Conservation (phyloP, 2,797 vertebrate species). For the Allobates femoralis region DNA sequence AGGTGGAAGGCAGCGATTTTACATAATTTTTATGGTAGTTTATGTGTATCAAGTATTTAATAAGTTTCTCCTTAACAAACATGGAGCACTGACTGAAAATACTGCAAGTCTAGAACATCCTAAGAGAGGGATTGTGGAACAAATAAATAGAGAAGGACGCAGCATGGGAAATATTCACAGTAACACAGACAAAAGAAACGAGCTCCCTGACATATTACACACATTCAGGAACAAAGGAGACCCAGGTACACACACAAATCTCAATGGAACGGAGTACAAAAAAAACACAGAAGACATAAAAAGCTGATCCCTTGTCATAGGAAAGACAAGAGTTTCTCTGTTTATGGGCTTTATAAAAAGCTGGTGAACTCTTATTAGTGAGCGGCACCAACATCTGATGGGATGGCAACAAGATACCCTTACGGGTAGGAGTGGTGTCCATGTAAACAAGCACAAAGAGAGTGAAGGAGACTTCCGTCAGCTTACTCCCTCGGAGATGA, state of each 20-base stretch:
- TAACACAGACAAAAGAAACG: background rate
- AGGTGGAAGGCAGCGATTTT: background rate
- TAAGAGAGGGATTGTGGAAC: background rate
- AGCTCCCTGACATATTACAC: background rate
- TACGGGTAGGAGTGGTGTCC: conserved; percentile 49
- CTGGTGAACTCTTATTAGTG: conserved; percentile 31
- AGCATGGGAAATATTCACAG: conserved; percentile 6
- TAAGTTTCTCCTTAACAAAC: background rate
- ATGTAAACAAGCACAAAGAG: conserved; percentile 57
- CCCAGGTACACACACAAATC: conserved; percentile 18
- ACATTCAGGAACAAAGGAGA: conserved; percentile 6
- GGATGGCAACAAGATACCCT: conserved; percentile 37
- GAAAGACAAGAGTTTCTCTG: background rate
- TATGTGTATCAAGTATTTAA: background rate
- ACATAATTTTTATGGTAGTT: background rate
- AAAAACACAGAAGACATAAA: conserved; percentile 22
- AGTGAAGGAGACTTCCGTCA: background rate
- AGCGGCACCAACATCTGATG: conserved; percentile 67
- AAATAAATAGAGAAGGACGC: conserved; percentile 8
- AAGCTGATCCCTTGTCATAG: background rate
- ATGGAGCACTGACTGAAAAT: background rate
- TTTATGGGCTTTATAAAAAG: background rate
- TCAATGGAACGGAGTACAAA: background rate
- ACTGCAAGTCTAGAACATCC: conserved; percentile 23
- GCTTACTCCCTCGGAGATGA: background rate